Conservation (phyloP, 2,797 vertebrate species). For the Manis javanica region DNA sequence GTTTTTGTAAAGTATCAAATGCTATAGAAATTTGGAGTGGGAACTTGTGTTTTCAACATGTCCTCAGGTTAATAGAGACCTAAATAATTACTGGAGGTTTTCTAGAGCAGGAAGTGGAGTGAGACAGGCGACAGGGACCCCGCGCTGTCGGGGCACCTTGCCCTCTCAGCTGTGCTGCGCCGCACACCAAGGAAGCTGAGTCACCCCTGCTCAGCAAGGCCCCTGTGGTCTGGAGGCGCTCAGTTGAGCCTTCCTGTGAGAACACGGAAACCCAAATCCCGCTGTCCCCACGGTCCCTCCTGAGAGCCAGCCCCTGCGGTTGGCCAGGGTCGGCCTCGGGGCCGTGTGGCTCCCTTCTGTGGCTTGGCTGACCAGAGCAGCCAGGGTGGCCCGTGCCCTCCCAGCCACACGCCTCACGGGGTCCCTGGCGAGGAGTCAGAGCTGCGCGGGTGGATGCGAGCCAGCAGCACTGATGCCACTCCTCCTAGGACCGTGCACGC, state of each 20-base stretch:
- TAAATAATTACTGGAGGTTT: background rate
- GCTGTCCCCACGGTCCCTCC: background rate
- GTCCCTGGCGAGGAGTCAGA: background rate
- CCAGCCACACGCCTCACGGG: background rate
- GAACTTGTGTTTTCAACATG: background rate
- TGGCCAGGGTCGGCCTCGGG: background rate
- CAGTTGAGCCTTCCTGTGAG: conserved; percentile 37
- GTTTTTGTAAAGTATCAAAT: background rate
- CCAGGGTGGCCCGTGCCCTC: accelerated
- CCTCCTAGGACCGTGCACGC: background rate
- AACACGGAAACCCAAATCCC: conserved; percentile 49
- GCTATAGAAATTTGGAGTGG: background rate
- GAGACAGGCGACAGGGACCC: background rate
- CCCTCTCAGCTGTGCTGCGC: accelerated
- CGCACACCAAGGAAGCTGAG: conserved; percentile 64
- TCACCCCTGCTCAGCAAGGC: conserved; percentile 29
- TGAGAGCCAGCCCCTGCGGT: conserved; percentile 19
- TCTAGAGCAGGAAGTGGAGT: background rate
- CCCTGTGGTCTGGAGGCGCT: background rate
- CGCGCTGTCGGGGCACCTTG: accelerated
- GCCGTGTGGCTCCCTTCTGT: background rate
- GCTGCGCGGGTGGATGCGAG: background rate
- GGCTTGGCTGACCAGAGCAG: background rate
- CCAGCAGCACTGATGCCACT: background rate
- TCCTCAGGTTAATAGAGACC: background rate